Conservation (phyloP, 2,888 invertebrate species). For the Mimas tiliae region DNA sequence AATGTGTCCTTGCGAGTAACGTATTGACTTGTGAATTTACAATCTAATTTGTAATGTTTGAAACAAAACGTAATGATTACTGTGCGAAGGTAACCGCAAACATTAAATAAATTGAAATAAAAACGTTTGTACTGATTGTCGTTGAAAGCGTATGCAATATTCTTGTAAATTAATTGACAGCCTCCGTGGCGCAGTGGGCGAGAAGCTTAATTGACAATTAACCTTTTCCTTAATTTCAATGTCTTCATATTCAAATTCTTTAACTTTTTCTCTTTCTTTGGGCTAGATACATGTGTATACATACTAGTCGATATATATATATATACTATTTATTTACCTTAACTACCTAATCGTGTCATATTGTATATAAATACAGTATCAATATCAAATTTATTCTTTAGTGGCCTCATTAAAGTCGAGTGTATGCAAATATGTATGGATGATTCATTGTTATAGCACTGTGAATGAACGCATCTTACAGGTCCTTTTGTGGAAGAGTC, state of each 20-base stretch:
- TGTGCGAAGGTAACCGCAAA: background rate
- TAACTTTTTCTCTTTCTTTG: too few species aligned
- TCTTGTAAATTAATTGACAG: too few species aligned
- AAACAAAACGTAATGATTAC: background rate
- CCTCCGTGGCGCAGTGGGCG: too few species aligned
- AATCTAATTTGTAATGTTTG: constrained; percentile 27
- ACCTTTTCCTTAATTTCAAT: too few species aligned
- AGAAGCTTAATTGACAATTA: too few species aligned
- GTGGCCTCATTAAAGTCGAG: constrained; percentile 37
- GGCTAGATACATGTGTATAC: too few species aligned
- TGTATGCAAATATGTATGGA: constrained; percentile 43
- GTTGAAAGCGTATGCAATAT: background rate
- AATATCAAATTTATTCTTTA: constrained; percentile 35
- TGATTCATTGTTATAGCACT: constrained; percentile 42
- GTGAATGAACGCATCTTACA: constrained; percentile 45
- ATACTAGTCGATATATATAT: too few species aligned
- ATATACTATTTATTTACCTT: background rate
- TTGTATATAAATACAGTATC: background rate
- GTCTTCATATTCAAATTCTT: too few species aligned
- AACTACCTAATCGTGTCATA: background rate
- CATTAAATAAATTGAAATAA: too few species aligned
- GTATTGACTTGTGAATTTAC: constrained; percentile 22
- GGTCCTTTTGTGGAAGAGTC: constrained; percentile 40
- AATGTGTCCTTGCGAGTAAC: constrained; percentile 41
- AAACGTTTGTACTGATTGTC: background rate